Percentiles rank a stretch among this genome's conserved stretches.
Conservation (phyloP, 2,113 vertebrate species). For the Nycticorax nycticorax region DNA sequence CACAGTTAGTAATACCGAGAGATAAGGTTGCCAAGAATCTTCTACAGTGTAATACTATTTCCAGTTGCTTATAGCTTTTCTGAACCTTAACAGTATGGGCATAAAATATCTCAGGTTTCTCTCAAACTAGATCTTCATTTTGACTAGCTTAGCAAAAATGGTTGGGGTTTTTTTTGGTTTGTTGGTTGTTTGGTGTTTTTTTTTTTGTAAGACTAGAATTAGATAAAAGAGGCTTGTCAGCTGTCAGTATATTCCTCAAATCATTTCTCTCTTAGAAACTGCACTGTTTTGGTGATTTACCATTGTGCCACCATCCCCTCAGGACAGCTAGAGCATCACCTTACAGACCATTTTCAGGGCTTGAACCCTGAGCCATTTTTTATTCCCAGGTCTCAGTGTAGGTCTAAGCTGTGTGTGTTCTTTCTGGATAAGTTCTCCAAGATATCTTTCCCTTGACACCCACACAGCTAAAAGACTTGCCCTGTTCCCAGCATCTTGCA, state of each 20-base stretch:
- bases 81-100: neutral
- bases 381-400: neutral
- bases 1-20: neutral
- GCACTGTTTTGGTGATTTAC: neutral
- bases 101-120: neutral
- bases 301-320: neutral
- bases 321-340: neutral
- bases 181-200: neutral
- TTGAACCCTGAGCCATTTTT: neutral
- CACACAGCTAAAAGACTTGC: neutral
- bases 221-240: neutral
- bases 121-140: neutral
- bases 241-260: neutral
- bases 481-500: neutral
- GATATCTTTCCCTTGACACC: neutral
- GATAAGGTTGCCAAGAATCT: neutral
- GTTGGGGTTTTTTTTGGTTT: accelerated
- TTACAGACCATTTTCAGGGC: neutral
- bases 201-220: neutral
- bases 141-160: neutral
- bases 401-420: neutral
- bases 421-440: neutral
- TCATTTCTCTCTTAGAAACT: neutral
- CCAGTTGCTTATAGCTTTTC: neutral
- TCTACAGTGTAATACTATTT: neutral